Conservation (phyloP, 2,797 vertebrate species). For the Crenichthys baileyi region DNA sequence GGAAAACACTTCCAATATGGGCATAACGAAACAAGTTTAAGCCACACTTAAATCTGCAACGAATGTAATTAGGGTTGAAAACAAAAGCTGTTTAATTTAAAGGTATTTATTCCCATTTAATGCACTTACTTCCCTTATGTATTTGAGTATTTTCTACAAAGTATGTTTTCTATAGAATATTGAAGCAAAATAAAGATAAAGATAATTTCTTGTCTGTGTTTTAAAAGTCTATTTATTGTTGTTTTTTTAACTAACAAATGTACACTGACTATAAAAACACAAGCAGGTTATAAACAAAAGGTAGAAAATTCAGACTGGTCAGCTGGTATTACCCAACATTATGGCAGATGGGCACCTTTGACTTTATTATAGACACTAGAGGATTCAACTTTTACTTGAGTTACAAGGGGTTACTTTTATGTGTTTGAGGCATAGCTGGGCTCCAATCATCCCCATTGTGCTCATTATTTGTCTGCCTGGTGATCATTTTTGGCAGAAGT, state of each 20-base stretch:
- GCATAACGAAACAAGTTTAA: constrained; percentile 35
- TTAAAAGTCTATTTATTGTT: neutral
- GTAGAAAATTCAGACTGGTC: neutral
- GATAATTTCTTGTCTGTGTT: neutral
- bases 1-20: constrained; percentile 56
- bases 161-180: neutral
- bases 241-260: neutral
- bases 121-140: neutral
- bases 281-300: neutral
- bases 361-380: neutral
- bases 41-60: neutral
- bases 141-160: neutral
- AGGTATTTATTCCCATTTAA: neutral
- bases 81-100: neutral
- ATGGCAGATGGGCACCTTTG: neutral
- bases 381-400: neutral
- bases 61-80: neutral
- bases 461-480: neutral
- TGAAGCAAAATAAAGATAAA: neutral
- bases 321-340: neutral
- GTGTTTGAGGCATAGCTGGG: neutral
- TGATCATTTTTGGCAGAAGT: neutral
- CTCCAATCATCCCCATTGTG: neutral
- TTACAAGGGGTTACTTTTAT: neutral
- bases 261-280: too few relatives aligned